Base-by-base conservation (phyloP, 1,140 invertebrate genomes). In the Coelopa frigida region DNA sequence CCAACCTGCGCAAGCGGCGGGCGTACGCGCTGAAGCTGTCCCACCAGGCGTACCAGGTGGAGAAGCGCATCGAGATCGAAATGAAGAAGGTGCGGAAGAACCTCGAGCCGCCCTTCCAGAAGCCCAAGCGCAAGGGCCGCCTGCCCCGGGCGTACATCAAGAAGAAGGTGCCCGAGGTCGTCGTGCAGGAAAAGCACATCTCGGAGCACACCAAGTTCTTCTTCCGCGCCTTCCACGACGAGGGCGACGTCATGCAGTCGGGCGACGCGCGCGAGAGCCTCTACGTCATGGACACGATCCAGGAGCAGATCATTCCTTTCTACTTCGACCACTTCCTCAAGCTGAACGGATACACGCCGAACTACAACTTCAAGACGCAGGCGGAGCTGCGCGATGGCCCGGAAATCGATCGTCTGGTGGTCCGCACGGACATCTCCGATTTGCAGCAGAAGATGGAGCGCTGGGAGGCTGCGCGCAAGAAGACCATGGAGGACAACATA, bases 251-350 rank as follows among this genome's bases (percentile, higher is more conserved):
- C 6, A 51, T 51, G 6, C 51, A 48, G 4, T 53, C 51, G 4
- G 42, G 39, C 0, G 44, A 60, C 3, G 53, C 41, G 0, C 53
- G 55, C 5, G 54, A 62, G 1, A 53, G 56, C 8, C 42, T 63
- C 3, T 38, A 54, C 35, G 50, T 54, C 0, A 32, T 56, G 1
- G 59, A 68, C 29, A 58, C 54, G 2, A 55, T 59, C 15, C 61
- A 68, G 43, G 57, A 68, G 24, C 55, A 65, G 18, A 62, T 65
- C 23, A 60, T 68, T 21, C 61, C 65, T 23, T 68, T 68, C 44
- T 68, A 68, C 27, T 68, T 68, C 24, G 65, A 68, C 49, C 61
- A 68, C 32, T 68, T 68, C 37, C 51, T 68, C 10, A 63, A 58
- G 17, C 22, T 68, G n/a, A 61, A 68, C 24, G 65, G 66, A 14